phyloP scores from a whole-genome alignment of 1,140 invertebrate genomes.

The Dryas iulia region DNA sequence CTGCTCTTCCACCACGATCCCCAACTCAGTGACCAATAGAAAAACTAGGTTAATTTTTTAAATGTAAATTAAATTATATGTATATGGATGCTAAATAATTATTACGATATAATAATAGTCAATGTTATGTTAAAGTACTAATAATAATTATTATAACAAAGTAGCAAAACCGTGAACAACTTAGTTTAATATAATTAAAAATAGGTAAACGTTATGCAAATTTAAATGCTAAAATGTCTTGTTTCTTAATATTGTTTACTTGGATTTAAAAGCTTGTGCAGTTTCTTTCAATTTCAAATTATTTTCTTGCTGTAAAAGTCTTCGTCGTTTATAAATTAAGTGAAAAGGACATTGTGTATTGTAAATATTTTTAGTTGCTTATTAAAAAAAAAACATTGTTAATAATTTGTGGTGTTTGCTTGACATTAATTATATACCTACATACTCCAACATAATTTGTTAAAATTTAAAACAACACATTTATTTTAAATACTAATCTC shows the following conservation, averaged over 20 bases:
- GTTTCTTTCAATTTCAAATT: too few species aligned
- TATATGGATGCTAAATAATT: conserved; percentile 15
- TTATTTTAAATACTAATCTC: not conserved
- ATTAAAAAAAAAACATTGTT: not conserved
- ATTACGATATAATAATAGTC: conserved; percentile 13
- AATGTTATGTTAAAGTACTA: conserved; percentile 8
- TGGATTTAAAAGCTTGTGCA: too few species aligned
- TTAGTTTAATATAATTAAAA: not conserved
- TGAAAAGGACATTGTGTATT: not conserved
- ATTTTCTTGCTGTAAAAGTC: too few species aligned
- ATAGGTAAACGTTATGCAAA: not conserved
- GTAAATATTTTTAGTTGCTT: not conserved
- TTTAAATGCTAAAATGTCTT: too few species aligned
- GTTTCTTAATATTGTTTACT: too few species aligned
- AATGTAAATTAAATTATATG: conserved; percentile 19
- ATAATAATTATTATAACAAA: not conserved
- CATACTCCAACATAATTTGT: too few species aligned
- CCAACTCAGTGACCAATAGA: conserved; percentile 52
- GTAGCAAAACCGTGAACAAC: not conserved
- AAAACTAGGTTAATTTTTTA: conserved; percentile 15
- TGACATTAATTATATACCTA: not conserved
- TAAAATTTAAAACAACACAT: too few species aligned
- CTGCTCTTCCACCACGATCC: conserved; percentile 50
- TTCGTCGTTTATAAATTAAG: not conserved
- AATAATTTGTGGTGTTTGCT: not conserved